Evolutionary conservation across 1,140 invertebrate genomes (phyloP).

Genomic region (Diuraphis noxia): DNA sequence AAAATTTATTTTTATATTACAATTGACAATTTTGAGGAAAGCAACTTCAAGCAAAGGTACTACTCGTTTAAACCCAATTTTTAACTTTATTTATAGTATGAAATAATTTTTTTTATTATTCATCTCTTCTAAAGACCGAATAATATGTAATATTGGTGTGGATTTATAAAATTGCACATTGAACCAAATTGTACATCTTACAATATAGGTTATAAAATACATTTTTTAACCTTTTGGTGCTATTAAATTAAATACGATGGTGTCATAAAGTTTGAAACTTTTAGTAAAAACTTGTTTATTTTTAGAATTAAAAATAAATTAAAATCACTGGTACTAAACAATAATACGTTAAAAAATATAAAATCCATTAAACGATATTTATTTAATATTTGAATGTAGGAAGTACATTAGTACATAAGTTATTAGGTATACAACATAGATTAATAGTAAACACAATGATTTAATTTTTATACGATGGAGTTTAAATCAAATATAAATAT

Average conservation of each 20-base stretch:
- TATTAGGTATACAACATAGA: too few species aligned
- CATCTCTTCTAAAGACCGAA: background rate
- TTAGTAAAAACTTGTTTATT: background rate
- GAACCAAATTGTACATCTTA: background rate
- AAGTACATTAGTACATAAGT: too few species aligned
- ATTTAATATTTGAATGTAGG: background rate
- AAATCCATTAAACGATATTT: background rate
- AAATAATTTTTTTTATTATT: background rate
- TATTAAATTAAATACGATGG: background rate
- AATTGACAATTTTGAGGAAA: background rate
- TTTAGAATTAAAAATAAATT: background rate
- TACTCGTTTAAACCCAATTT: background rate
- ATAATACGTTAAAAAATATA: background rate
- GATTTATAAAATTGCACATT: background rate
- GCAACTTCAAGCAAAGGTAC: background rate
- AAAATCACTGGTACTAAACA: background rate
- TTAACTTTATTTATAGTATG: background rate
- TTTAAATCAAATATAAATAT: background rate
- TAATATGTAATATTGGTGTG: background rate
- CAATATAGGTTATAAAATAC: background rate
- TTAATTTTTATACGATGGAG: too few species aligned
- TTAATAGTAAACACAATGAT: too few species aligned
- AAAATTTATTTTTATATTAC: background rate
- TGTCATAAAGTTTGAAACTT: background rate
- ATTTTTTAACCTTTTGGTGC: background rate